Base-by-base conservation (phyloP, 2,113 vertebrate genomes). In the Chloropsis cyanopogon region DNA sequence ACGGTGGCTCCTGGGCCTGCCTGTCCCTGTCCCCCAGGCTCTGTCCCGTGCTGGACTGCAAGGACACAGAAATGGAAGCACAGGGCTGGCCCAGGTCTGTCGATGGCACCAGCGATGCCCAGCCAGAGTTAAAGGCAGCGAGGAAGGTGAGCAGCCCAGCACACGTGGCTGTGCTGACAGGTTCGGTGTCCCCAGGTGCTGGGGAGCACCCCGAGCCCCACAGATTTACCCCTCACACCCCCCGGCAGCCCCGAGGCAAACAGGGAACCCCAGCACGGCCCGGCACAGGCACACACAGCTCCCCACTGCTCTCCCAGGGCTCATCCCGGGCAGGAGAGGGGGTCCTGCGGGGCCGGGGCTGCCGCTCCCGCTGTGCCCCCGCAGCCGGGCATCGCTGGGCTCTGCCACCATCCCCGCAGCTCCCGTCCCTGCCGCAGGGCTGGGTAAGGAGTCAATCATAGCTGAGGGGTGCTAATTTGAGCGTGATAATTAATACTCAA, bases 1-100 rank as follows among this genome's bases (percentile, higher is more conserved):
- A 25, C 0, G 3, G 60, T 4, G 41, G 29, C 37, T 20, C 11
- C 18, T 6, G 39, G 59, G 52, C 28, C 14, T 0, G 0, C 15
- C 29, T 3, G 10, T 28, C 44, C 57, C 60, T 15, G 6, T 13
- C 9, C 11, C 25, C 17, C 7, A 3, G 20, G 26, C 64, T 60
- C 47, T 1, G 4, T 24, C 56, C 72, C 25, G 37, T 1, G 12
- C 49, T 10, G 64, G 33, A 28, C 71, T 47, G 65, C 0, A 0
- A 31, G 71, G 28, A 59, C 6, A 46, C 39, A 47, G 41, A 21
- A 39, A 22, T 0, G 23, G 42, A 42, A 41, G 15, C 63, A 4
- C 1, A 0, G 44, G n/a, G 39, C 26, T 9, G 8, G n/a, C 29
- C 33, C 9, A 9, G 57, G 14, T 5, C 42, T 41, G 0, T 5